These are phyloP conservation scores for Sitophilus oryzae DNA, from an alignment of 1,140 invertebrate species.

Conservation along the genomic window DNA sequence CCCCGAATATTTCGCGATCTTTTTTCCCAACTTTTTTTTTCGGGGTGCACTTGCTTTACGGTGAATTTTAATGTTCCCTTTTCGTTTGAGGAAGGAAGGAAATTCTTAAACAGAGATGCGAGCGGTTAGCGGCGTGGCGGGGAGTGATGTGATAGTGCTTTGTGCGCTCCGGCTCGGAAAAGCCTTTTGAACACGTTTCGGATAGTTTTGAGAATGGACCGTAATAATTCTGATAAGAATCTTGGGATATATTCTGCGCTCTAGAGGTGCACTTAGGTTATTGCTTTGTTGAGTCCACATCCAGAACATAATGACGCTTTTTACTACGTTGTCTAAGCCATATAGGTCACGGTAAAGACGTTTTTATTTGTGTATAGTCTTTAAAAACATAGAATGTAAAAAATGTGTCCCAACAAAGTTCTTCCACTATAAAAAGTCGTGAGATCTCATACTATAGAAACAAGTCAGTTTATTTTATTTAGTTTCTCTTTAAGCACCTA, in stretches of 20 bases:
- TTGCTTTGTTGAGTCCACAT: background rate
- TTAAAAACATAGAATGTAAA: no score
- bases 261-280: background rate
- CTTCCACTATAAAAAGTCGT: no score
- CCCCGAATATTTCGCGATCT: conserved; percentile 13
- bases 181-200: background rate
- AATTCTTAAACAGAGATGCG: no score
- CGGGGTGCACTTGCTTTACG: background rate
- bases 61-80: background rate
- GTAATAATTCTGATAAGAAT: background rate
- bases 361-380: no score
- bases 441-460: no score
- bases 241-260: background rate
- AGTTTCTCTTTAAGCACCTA: no score
- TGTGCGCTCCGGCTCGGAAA: background rate
- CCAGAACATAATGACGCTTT: background rate
- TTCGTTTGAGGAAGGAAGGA: no score
- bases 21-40: conserved; percentile 1
- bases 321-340: no score
- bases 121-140: background rate
- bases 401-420: no score
- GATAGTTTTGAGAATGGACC: background rate
- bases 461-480: no score
- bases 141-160: background rate
- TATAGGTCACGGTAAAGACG: no score